These are phyloP conservation scores for Agrotis clavis DNA, from an alignment of 2,888 invertebrate genomes.

Conservation along the genomic window DNA sequence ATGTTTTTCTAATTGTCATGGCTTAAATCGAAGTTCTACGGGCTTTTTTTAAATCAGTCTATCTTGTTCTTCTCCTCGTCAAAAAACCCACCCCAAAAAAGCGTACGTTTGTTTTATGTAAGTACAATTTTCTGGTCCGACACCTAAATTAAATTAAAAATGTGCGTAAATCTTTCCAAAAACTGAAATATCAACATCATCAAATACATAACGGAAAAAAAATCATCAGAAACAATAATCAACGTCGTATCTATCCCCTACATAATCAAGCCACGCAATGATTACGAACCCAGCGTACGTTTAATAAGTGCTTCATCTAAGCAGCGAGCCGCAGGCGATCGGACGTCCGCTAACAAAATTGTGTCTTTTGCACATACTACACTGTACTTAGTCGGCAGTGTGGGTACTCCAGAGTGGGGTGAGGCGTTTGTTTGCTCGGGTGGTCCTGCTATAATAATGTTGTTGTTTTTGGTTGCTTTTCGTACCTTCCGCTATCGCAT, in stretches of 20 bases:
- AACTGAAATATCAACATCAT: neutral
- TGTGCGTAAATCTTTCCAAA: neutral
- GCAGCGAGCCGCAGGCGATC: conserved; percentile 72
- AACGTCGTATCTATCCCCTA: conserved; percentile 42
- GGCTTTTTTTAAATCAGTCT: too few species aligned
- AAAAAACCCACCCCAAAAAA: too few species aligned
- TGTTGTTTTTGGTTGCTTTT: conserved; percentile 24
- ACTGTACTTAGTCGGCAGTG: conserved; percentile 4
- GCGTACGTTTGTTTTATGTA: too few species aligned
- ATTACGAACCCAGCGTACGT: conserved; percentile 64
- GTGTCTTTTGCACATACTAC: conserved; percentile 73
- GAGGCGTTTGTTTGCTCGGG: conserved; percentile 21
- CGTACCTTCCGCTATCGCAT: too few species aligned
- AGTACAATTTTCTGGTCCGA: too few species aligned
- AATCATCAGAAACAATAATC: neutral
- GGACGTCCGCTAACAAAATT: conserved; percentile 72
- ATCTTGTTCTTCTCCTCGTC: too few species aligned
- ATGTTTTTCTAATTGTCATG: too few species aligned
- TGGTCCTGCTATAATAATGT: conserved; percentile 43
- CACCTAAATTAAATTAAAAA: too few species aligned
- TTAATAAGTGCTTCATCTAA: conserved; percentile 72
- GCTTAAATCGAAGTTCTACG: too few species aligned
- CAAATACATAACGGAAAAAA: neutral
- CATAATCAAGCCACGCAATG: conserved; percentile 67
- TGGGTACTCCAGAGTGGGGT: neutral